These are phyloP conservation scores for Labeo rohita DNA, from an alignment of 2,113 vertebrate species.

Conservation along the genomic window DNA sequence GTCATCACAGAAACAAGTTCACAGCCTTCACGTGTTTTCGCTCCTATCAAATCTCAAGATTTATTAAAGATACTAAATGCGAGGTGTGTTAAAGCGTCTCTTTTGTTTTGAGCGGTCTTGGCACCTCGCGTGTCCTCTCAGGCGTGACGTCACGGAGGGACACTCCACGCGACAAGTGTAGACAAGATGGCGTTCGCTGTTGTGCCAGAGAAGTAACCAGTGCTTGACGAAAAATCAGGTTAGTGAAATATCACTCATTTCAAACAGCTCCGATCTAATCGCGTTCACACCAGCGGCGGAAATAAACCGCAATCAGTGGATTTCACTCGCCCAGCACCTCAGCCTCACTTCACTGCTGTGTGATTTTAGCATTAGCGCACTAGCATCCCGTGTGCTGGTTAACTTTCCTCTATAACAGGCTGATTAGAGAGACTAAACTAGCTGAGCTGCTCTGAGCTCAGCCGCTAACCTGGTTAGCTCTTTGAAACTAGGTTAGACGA, in stretches of 20 bases:
- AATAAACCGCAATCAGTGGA: neutral
- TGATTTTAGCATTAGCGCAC: conserved; percentile 36
- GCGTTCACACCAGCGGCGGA: neutral
- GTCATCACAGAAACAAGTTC: no score
- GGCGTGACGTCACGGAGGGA: conserved; percentile 52
- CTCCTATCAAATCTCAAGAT: no score
- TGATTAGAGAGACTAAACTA: neutral
- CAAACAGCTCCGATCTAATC: neutral
- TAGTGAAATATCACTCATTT: conserved; percentile 1
- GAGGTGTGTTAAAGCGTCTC: neutral
- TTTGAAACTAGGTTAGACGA: neutral
- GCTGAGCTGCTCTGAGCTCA: neutral
- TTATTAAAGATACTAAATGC: neutral
- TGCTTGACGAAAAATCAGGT: conserved; percentile 40
- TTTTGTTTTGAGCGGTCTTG: conserved; percentile 6
- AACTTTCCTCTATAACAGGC: conserved; percentile 16
- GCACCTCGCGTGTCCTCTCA: conserved; percentile 12
- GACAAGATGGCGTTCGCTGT: conserved; percentile 57
- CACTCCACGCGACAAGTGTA: conserved; percentile 57
- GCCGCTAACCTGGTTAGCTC: neutral
- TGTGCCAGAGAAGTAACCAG: conserved; percentile 31
- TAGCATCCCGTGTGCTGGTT: conserved; percentile 29
- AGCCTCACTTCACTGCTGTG: neutral
- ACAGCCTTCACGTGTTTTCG: neutral
- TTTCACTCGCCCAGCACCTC: neutral